Percentiles rank a stretch among this genome's conserved stretches.
These are phyloP conservation scores for Lymantria monacha DNA, from an alignment of 2,888 invertebrate genomes.

Conservation along the genomic window DNA sequence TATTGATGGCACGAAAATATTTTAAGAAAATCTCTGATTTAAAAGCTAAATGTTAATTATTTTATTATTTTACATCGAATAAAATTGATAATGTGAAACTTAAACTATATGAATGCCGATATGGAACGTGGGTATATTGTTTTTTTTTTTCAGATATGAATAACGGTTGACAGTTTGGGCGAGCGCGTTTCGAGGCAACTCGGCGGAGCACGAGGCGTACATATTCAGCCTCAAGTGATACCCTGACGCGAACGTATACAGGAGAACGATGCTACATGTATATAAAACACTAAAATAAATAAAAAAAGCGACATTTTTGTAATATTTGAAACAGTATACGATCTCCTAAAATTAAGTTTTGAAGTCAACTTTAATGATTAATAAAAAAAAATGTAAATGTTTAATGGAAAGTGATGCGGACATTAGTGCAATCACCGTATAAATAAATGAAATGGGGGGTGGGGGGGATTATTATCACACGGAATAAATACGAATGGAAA, in stretches of 20 bases:
- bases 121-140: slow-evolving; percentile 15
- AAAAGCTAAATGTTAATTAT: slow-evolving; percentile 23
- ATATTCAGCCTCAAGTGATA: slow-evolving; percentile 31
- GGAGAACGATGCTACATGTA: slow-evolving; percentile 80
- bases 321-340: slow-evolving; percentile 83
- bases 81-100: slow-evolving; percentile 28
- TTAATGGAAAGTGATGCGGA: slow-evolving; percentile 70
- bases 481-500: slow-evolving; percentile 63
- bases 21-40: slow-evolving; percentile 6
- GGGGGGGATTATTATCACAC: slow-evolving; percentile 53
- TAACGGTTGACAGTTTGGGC: slow-evolving; percentile 62
- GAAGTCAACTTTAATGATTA: slow-evolving; percentile 81
- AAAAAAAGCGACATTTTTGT: slow-evolving; percentile 70
- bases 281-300: slow-evolving; percentile 56
- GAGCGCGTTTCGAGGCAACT: slow-evolving; percentile 15
- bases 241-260: slow-evolving; percentile 57
- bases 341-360: slow-evolving; percentile 82
- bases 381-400: slow-evolving; percentile 62
- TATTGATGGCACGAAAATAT: slow-evolving; percentile 17
- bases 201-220: slow-evolving; percentile 26
- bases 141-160: slow-evolving; percentile 68
- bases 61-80: slow-evolving; percentile 21
- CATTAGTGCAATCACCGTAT: slow-evolving; percentile 62
- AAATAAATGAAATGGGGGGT: slow-evolving; percentile 42
- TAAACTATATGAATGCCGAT: slow-evolving; percentile 26